Base-by-base conservation (phyloP, 1,140 invertebrate genomes). In the Holcopasites calliopsidis region DNA sequence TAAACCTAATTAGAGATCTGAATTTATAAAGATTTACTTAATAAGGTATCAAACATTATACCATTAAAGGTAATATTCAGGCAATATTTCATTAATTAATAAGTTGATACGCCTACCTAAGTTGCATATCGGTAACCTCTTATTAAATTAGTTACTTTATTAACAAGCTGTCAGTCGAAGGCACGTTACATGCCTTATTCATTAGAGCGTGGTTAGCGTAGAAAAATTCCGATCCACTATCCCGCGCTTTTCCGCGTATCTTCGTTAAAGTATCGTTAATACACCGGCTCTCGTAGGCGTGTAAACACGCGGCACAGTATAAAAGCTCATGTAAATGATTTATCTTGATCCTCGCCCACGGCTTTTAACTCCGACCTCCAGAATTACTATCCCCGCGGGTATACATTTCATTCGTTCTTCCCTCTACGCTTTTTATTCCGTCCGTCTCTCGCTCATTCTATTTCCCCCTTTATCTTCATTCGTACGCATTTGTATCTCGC, bases 241-340 rank as follows among this genome's bases (percentile, higher is more conserved):
- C 76, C 13, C 23, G 21, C 58, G 58, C 10, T 69, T 79, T 80
- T 75, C 44, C 35, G 26, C 58, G 40, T 69, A 60, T 35, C 44
- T 66, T 50, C 26, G 26, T 62, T 42, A 73, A 65, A 68, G 54
- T 66, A 35, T 77, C 28, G n/a, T 64, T 66, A 69, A 82, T 77
- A 77, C 47, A 57, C 49, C 18, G 31, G 6, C 0, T n/a, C 13
- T 44, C 69, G 80, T 83, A 58, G 75, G 80, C 65, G 80, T 77
- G 69, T 71, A 82, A 83, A 83, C 79, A 83, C 58, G 69, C 79
- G 69, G 78, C 57, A 44, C 38, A 8, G 44, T 50, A 55, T 76
- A 80, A 82, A 77, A 81, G 69, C 64, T 42, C 38, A 66, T 78
- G 75, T 73, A 82, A 82, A 82, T 83, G 79, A 83, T 82, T 83